A percentile compares a stretch with the other conserved stretches of the same genome.
Conservation (phyloP, 2,888 invertebrate genomes). For the Hedya salicella region DNA sequence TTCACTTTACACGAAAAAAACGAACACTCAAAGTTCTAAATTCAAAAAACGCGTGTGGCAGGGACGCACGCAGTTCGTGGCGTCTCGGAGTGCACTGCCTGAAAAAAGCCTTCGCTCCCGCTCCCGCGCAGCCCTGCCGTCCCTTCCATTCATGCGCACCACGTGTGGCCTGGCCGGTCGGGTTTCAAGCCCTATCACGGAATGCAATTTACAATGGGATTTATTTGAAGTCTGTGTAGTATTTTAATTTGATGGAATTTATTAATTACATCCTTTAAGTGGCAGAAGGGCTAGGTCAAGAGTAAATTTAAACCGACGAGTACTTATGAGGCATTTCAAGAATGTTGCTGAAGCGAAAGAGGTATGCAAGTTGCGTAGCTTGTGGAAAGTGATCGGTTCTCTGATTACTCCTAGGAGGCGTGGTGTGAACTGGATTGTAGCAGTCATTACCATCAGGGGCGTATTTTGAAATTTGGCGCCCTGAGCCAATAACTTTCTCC, state of each 20-base stretch:
- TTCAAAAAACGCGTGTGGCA: conserved; percentile 8
- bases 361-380: too few species aligned
- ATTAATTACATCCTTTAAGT: neutral
- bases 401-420: too few species aligned
- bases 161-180: conserved; percentile 81
- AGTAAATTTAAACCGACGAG: too few species aligned
- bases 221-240: conserved; percentile 10
- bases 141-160: conserved; percentile 64
- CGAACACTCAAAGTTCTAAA: neutral
- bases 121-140: conserved; percentile 52
- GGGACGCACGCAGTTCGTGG: conserved; percentile 65
- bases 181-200: conserved; percentile 75
- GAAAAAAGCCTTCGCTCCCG: conserved; percentile 78
- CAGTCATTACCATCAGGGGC: too few species aligned
- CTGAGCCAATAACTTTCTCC: too few species aligned
- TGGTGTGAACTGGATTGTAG: too few species aligned
- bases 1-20: conserved; percentile 27
- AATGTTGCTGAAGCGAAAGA: too few species aligned
- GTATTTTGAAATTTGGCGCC: too few species aligned
- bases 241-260: neutral
- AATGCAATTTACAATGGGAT: conserved; percentile 44
- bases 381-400: too few species aligned
- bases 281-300: too few species aligned
- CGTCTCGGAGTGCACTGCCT: conserved; percentile 75
- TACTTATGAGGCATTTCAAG: too few species aligned